Conservation (phyloP, 2,113 vertebrate genomes). For the Cairina moschata region DNA sequence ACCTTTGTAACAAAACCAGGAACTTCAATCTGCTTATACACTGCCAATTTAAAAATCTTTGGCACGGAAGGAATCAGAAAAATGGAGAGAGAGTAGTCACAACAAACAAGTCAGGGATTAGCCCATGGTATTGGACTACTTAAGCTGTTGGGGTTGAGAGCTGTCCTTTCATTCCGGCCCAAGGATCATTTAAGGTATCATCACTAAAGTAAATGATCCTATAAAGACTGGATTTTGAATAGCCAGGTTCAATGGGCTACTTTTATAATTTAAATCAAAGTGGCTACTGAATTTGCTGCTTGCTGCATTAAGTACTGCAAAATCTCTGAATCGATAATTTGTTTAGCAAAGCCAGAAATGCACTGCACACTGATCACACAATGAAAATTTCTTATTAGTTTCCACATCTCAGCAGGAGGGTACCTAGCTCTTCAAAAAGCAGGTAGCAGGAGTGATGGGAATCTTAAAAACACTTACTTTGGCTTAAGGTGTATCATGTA, state of each 20-base stretch:
- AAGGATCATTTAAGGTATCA: constrained; percentile 14
- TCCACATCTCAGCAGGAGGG: not conserved
- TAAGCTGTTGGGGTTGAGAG: constrained; percentile 3
- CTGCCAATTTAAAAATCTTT: constrained; percentile 8
- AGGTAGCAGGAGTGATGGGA: not conserved
- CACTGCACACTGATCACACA: not conserved
- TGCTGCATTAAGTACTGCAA: not conserved
- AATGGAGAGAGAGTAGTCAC: not conserved
- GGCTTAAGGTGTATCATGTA: not conserved
- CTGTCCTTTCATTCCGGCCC: not conserved
- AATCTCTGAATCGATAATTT: not conserved
- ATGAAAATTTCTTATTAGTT: not conserved
- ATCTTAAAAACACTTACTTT: constrained; percentile 11
- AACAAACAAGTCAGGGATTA: constrained; percentile 14
- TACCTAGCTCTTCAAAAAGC: not conserved
- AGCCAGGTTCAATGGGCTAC: not conserved
- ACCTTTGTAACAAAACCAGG: not conserved
- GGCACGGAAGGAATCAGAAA: constrained; percentile 10
- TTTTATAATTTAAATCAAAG: not conserved
- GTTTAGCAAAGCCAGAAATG: not conserved
- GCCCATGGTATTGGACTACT: not conserved
- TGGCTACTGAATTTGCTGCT: not conserved
- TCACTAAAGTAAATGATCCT: not conserved
- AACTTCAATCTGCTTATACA: not conserved
- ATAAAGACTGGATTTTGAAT: not conserved